Base-by-base conservation (phyloP, 2,888 invertebrate genomes). In the Eutolmus rufibarbis region DNA sequence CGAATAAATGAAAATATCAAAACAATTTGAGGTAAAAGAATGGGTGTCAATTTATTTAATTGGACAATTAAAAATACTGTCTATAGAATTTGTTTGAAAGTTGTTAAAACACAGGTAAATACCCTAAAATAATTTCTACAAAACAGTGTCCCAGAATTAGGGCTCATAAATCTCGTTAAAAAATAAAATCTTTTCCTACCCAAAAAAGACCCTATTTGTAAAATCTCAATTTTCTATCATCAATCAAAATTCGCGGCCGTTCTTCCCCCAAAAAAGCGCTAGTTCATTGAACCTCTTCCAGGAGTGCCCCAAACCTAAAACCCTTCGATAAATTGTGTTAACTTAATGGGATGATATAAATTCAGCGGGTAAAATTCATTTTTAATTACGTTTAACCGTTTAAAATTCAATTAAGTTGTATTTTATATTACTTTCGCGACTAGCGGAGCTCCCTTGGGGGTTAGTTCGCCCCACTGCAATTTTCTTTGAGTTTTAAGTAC, bases 271-370 rank as follows among this genome's bases (percentile, higher is more conserved):
- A 66, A 66, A 57, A 57, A 23, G 28, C 0, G 66, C 23, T 66
- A 66, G 66, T 66, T 66, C 66, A 28, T 28, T 66, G 66, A 23
- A 66, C 66, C 28, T 66, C 66, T 28, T 66, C 66, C 19, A 3
- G 66, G 66, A 23, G 14, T 28, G 2, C 23, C 9, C 9, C 66
- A 8, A 3, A 0, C 43, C 43, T 2, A 12, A 34, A 66, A 66
- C 66, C 78, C 78, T 78, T 78, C 78, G 46, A 78, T 78, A 78
- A 78, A 78, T 78, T 78, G 78, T 40, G 14, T 78, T 78, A 78
- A 78, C 43, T 46, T 78, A 78, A 78, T 78, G 78, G 37, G 40
- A 78, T 78, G 78, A 78, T 78, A 78, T 78, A 43, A 78, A 78
- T 78, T 78, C 78, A 40, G 37, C 37, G 43, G 23, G 78, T 46